Evolutionary conservation across 2,797 vertebrate species (phyloP).

Genomic region (Typhlichthys subterraneus): DNA sequence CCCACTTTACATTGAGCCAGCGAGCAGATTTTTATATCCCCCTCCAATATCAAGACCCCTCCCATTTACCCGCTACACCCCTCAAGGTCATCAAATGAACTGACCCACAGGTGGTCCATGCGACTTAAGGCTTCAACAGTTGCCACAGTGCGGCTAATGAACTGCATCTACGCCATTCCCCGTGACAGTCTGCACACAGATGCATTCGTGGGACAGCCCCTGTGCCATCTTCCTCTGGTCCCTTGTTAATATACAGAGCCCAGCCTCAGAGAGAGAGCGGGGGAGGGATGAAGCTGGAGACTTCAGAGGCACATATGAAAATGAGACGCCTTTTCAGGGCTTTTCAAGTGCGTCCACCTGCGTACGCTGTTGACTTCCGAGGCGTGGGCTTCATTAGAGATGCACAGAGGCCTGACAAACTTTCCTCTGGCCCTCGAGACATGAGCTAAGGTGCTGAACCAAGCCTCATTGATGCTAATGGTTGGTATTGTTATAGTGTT

Average conservation of each 20-base stretch:
- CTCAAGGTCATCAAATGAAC: conserved; percentile 30
- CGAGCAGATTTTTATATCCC: conserved; percentile 34
- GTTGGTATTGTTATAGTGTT: conserved; percentile 52
- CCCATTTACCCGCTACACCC: conserved; percentile 1
- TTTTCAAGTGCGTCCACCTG: conserved; percentile 23
- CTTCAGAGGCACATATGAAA: conserved; percentile 18
- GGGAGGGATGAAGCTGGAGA: not conserved
- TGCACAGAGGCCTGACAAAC: conserved; percentile 16
- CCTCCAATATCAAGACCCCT: not conserved
- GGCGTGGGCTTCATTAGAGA: not conserved
- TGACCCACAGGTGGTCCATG: conserved; percentile 20
- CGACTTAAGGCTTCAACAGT: conserved; percentile 21
- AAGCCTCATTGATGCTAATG: conserved; percentile 36
- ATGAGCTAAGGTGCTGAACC: conserved; percentile 26
- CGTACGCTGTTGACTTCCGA: not conserved
- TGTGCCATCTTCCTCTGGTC: conserved; percentile 5
- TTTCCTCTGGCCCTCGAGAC: conserved; percentile 7
- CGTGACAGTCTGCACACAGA: conserved; percentile 15
- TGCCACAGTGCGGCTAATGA: conserved; percentile 11
- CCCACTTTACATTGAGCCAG: conserved; percentile 16
- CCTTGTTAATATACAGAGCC: conserved; percentile 17
- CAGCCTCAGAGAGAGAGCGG: not conserved
- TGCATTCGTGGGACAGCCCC: conserved; percentile 10
- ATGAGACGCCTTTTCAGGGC: conserved; percentile 12
- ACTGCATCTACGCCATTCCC: conserved; percentile 6